Base-by-base conservation (phyloP, 2,888 invertebrate genomes). In the Diplazon laetatorius region DNA sequence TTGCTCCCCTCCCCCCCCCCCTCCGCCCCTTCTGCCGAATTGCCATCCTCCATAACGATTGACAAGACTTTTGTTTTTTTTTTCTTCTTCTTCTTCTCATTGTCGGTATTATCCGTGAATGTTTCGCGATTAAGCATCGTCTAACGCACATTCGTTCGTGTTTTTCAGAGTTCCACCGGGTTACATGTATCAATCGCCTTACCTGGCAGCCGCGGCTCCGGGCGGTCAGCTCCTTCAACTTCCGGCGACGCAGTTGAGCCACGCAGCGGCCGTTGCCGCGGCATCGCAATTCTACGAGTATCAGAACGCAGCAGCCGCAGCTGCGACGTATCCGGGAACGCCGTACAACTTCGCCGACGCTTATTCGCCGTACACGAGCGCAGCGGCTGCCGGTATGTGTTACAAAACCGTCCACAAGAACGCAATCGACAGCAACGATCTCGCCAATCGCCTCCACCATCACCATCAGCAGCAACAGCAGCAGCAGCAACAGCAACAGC, bases 211-310 rank as follows among this genome's bases (percentile, higher is more conserved):
- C 35, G 92, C 93, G 39, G 92, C 93, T 68, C 93, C 93, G 18
- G 94, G 94, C 16, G 95, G 95, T 69, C 90, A 95, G 85, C 93
- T 96, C 83, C 94, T 95, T 84, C 91, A 95, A 85, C 85, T 90
- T 77, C 90, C 88, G 76, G 94, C 94, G 78, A 91, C 93, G 35
- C 95, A 95, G 87, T 91, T 95, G 86, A 94, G 94, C 85, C 95
- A 95, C 88, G 95, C 95, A 0, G 95, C 95, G 8, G 95, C 95
- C 0, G 93, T 96, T 70, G 95, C 95, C 10, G 96, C 96, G 0
- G 96, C 95, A n/a, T 95, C 95, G 86, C 95, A 96, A 88, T 94
- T 96, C 88, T 96, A 96, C 89, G 96, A 96, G 92, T 96, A 96
- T 91, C 96, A 96, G 87, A 94, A 93, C 85, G 94, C 95, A 0